Evolutionary conservation across 2,888 invertebrate species (phyloP).

Genomic region (Acrobasis suavella): DNA sequence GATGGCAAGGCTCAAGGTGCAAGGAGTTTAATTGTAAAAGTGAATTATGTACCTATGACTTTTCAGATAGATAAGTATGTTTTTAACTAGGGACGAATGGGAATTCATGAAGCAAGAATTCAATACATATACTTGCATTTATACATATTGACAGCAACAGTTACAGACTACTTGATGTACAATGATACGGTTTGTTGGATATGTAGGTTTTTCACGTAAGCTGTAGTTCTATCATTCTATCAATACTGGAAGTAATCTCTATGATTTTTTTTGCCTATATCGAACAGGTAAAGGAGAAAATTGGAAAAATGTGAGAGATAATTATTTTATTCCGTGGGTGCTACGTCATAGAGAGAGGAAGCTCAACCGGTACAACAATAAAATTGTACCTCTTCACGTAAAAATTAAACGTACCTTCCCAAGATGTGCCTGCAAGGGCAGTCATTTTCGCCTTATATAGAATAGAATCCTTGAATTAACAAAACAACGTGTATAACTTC

Average conservation of each 20-base stretch:
- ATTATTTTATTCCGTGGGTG: slow-evolving; percentile 13
- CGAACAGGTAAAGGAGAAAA: background rate
- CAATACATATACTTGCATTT: no score
- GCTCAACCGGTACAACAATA: slow-evolving; percentile 25
- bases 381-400: slow-evolving; percentile 13
- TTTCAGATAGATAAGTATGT: no score
- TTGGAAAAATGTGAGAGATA: background rate
- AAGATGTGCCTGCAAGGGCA: slow-evolving; percentile 52
- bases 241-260: background rate
- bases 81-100: no score
- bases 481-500: background rate
- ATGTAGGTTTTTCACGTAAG: no score
- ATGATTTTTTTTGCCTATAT: background rate
- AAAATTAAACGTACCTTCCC: slow-evolving; percentile 58
- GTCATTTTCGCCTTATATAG: slow-evolving; percentile 42
- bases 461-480: background rate
- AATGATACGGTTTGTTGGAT: no score
- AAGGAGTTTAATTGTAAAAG: no score
- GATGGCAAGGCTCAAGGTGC: no score
- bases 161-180: no score
- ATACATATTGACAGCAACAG: no score
- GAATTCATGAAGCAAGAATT: no score
- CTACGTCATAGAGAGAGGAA: slow-evolving; percentile 33
- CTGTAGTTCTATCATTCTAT: background rate
- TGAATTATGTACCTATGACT: no score